Evolutionary conservation across 2,888 invertebrate species (phyloP), one percentile per base, ranked within the genome.

Genomic region (Eupeodes luniger): DNA sequence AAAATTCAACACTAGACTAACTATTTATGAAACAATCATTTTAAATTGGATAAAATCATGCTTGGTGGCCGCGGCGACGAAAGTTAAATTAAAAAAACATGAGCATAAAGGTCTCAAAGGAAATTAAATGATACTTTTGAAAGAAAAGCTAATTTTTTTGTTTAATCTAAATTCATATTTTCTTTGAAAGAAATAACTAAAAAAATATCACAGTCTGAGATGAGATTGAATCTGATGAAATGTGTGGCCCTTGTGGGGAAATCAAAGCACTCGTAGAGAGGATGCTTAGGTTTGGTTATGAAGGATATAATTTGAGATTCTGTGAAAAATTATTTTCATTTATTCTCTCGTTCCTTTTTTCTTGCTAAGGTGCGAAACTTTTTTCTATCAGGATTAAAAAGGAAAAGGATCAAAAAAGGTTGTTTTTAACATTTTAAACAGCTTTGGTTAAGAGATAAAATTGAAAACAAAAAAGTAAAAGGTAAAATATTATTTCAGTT

Each of bases 51-150:
- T 27, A 47, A 19, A 12, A 47, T 64, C 19, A 27, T 14, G 12
- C 47, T 7, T 7, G 44, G 47, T 14, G 12, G 19, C 9, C 12
- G 19, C 19, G 12, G 19, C 14, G 19, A 19, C 12, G 19, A 47
- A 44, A 64, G 19, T n/a, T 5, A 44, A 64, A 44, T 12, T 19
- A 19, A 27, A 64, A n/a, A 47, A 47, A 47, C 44, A 47, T 47
- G 64, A 19, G 27, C 11, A 47, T 14, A 64, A 64, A 12, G 19
- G 47, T 47, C 64, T 47, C 64, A 47, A 64, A 64, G 47, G 47
- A 64, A 64, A 64, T 64, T 64, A 47, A 64, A 64, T 47, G 64
- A 47, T 64, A 14, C 64, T 19, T 64, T 64, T 47, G 64, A 47
- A 47, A 64, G 12, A 19, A 64, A 64, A 19, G 27, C 27, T 27